phyloP scores from a whole-genome alignment of 53 echinoderm and acorn worm genomes.

The Zoroaster sp. region DNA sequence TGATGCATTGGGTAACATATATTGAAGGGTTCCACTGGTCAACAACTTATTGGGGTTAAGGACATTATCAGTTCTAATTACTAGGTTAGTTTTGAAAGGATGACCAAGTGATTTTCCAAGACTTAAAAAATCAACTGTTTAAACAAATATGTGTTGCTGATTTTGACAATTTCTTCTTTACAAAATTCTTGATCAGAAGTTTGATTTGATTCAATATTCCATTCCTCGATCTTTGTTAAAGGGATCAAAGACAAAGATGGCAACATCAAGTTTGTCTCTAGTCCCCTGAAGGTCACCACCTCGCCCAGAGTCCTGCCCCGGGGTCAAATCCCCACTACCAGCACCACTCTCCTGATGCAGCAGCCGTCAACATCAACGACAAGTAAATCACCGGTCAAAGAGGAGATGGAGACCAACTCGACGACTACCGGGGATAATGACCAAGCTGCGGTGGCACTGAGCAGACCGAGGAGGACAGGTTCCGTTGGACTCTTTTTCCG shows the following conservation, averaged over 20 bases:
- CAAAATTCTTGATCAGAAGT: too few species aligned
- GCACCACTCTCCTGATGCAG: not conserved
- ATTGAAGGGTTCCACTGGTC: too few species aligned
- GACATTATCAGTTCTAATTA: too few species aligned
- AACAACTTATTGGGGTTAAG: too few species aligned
- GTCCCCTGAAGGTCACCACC: constrained; percentile 64
- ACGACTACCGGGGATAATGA: constrained; percentile 12
- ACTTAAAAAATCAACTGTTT: too few species aligned
- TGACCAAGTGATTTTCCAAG: too few species aligned
- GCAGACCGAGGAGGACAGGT: constrained; percentile 88
- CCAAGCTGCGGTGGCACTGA: not conserved
- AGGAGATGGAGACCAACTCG: not conserved
- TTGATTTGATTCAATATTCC: not conserved
- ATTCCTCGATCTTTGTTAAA: not conserved
- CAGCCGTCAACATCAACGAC: not conserved
- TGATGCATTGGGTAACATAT: too few species aligned
- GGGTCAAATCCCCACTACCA: not conserved
- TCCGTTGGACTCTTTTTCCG: constrained; percentile 95
- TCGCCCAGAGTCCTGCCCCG: not conserved
- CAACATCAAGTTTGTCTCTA: constrained; percentile 66
- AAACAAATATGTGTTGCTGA: too few species aligned
- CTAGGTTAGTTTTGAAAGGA: too few species aligned
- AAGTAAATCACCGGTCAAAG: constrained; percentile 38
- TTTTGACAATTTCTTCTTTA: too few species aligned
- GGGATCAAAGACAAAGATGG: constrained; percentile 80